Evolutionary conservation across 2,888 invertebrate species (phyloP).

Genomic region (Torymus texanus): DNA sequence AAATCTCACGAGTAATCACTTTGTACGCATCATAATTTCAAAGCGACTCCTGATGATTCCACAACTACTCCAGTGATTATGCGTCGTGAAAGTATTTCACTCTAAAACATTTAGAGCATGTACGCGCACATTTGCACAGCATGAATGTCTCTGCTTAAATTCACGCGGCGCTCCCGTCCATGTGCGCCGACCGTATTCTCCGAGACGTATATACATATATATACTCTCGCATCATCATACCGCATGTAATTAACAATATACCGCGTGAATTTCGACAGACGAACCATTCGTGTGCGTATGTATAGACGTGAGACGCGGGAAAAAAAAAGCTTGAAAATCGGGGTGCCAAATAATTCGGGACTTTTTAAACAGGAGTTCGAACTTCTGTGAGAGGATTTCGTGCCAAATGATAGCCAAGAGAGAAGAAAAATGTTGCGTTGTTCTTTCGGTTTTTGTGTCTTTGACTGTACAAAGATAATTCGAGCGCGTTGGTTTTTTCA

Average conservation of each 20-base stretch:
- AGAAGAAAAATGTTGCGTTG: neutral
- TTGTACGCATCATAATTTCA: too few relatives aligned
- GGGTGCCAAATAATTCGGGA: neutral
- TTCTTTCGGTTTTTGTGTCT: conserved; percentile 7
- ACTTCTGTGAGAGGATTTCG: neutral
- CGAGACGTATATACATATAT: neutral
- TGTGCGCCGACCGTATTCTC: neutral
- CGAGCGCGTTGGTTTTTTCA: conserved; percentile 4
- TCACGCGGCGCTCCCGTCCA: conserved; percentile 38
- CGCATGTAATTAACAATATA: conserved; percentile 1
- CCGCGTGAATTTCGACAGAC: conserved; percentile 10
- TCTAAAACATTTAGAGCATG: conserved; percentile 27
- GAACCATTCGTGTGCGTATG: too few relatives aligned
- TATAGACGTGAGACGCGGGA: neutral
- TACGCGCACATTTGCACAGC: neutral
- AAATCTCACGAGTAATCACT: too few relatives aligned
- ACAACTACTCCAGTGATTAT: too few relatives aligned
- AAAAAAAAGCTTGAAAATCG: conserved; percentile 8
- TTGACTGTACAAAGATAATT: conserved; percentile 14
- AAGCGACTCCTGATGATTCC: too few relatives aligned
- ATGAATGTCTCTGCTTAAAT: conserved; percentile 18
- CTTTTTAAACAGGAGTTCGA: neutral
- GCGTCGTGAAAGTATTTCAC: conserved; percentile 7
- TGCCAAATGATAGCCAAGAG: conserved; percentile 28
- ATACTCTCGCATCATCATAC: neutral